phyloP scores from a whole-genome alignment of 2,888 invertebrate species.

The Pharmacophagus antenor region DNA sequence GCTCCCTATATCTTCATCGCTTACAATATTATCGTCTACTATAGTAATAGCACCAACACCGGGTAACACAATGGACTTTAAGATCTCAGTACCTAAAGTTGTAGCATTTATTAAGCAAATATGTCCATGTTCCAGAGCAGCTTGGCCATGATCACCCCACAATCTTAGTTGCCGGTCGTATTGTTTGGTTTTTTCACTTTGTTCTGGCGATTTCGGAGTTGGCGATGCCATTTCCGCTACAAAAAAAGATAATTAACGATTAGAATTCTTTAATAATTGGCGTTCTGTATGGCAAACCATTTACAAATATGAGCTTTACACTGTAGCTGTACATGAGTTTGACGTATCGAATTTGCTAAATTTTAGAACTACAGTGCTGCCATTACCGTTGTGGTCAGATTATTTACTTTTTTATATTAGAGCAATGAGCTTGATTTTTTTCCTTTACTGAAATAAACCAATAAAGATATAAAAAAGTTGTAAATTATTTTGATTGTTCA shows the following conservation, averaged over 20 bases:
- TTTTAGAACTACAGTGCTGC: not conserved
- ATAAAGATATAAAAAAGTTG: too few relatives aligned
- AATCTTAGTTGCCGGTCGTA: slow-evolving; percentile 93
- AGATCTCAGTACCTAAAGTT: slow-evolving; percentile 94
- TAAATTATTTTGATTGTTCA: too few relatives aligned
- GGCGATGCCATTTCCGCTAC: slow-evolving; percentile 82
- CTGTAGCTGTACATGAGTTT: not conserved
- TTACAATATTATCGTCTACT: slow-evolving; percentile 91
- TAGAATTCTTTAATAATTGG: not conserved
- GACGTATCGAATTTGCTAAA: not conserved
- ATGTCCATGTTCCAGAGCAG: slow-evolving; percentile 91
- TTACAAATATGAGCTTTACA: not conserved
- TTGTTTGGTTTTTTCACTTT: slow-evolving; percentile 87
- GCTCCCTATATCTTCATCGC: slow-evolving; percentile 95
- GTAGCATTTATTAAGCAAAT: slow-evolving; percentile 97
- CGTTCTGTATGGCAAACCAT: not conserved
- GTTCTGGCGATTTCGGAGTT: slow-evolving; percentile 86
- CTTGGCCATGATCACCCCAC: slow-evolving; percentile 99
- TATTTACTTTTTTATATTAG: too few relatives aligned
- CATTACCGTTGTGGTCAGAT: too few relatives aligned
- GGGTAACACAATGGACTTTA: slow-evolving; percentile 97
- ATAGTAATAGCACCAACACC: slow-evolving; percentile 96
- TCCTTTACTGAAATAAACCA: too few relatives aligned
- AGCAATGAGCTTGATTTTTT: too few relatives aligned
- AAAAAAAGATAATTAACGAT: not conserved